Evolutionary conservation across 1,140 invertebrate species (phyloP), one percentile per base, ranked within the genome.

Genomic region (Ceratitis capitata): DNA sequence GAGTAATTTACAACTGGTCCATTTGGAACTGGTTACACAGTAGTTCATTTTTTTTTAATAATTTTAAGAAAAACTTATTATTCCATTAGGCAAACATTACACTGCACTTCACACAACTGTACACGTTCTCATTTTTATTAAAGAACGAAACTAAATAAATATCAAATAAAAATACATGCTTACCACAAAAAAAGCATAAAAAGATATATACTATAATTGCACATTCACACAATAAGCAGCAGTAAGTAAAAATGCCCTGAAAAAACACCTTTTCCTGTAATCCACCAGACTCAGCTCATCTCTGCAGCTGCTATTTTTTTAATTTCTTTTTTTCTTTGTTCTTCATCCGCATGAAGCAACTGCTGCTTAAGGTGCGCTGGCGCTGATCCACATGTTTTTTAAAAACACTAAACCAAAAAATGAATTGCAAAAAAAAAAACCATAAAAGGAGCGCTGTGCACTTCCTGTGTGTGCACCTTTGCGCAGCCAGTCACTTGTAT

Each of bases 401-500:
- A n/a, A n/a, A n/a, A n/a, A n/a, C n/a, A n/a, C n/a, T n/a, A n/a
- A n/a, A n/a, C n/a, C n/a, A n/a, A n/a, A n/a, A n/a, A n/a, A n/a
- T 78, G 23, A 45, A 78, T n/a, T 78, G 35, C 16, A 19, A 12
- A 9, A 42, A 16, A 6, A 19, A 12, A 9, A 42, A 16, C 69
- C 69, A 26, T 78, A 45, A 78, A 45, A 78, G 69, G 69, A 78
- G 35, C 69, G 45, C n/a, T n/a, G n/a, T 78, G 69, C 23, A 78
- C 69, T 78, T 78, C 69, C 69, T 78, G 69, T 42, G 19, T 78
- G 69, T 78, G 39, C 69, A 78, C 69, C 69, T 78, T 78, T 78
- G 69, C 69, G 35, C 69, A 78, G 69, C 45, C 39, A 78, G 69
- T 78, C 39, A 78, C 69, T 78, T 78, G 19, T 78, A 45, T 45